phyloP scores from a whole-genome alignment of 2,797 vertebrate genomes.

The Premnoplex brunnescens region DNA sequence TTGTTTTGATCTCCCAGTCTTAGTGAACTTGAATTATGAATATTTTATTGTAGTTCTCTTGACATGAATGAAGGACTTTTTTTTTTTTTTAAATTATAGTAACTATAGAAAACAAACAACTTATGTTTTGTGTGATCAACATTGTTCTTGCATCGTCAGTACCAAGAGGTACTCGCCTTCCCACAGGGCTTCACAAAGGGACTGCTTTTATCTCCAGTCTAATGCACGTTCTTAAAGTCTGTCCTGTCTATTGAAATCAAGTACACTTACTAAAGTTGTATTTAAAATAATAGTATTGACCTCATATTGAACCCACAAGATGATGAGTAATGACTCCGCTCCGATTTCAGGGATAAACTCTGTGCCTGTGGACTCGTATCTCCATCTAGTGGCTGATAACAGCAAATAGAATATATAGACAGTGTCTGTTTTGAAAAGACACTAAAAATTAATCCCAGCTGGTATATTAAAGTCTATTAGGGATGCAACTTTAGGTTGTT shows the following conservation, averaged over 20 bases:
- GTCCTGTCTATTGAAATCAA: background rate
- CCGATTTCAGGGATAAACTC: background rate
- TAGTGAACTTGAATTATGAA: constrained; percentile 18
- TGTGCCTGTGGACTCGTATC: background rate
- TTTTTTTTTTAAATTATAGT: background rate
- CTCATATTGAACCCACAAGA: background rate
- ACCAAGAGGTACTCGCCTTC: background rate
- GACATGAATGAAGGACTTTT: background rate
- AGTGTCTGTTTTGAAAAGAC: background rate
- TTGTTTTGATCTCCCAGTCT: constrained; percentile 43
- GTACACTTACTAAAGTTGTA: background rate
- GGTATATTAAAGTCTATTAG: background rate
- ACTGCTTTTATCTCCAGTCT: background rate
- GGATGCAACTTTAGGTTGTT: background rate
- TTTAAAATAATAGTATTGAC: constrained; percentile 22
- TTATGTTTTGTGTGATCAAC: background rate
- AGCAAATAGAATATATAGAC: background rate
- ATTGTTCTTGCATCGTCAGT: background rate
- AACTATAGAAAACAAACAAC: background rate
- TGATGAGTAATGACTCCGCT: background rate
- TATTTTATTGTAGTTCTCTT: constrained; percentile 27
- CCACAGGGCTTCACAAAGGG: background rate
- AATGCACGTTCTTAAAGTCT: background rate
- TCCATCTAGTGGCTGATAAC: constrained; percentile 37
- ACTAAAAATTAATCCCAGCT: background rate